Evolutionary conservation across 1,140 invertebrate genomes (phyloP), one percentile per base, ranked within the genome.

Genomic region (Manduca sexta): DNA sequence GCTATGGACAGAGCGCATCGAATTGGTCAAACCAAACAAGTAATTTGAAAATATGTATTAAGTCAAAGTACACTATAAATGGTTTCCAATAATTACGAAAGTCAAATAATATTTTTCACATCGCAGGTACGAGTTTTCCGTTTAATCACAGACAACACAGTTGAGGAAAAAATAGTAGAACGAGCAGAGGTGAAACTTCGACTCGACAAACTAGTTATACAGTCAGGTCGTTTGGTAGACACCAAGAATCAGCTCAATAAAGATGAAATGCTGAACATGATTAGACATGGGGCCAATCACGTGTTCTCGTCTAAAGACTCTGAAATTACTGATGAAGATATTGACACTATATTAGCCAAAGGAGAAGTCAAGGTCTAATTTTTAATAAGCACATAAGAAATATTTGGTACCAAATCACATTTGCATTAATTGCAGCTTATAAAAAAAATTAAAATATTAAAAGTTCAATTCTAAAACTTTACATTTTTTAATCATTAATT

Each of bases 131-230:
- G 91, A 50, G 94, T 97, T 7, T 95, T 95, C 74, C 89, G 98
- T 39, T 92, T 99, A 14, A 98, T 99, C 15, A 99, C 98, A 0
- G 98, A 99, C 66, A 99, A 99, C 69, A 99, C 98, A 0, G 97
- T 99, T 0, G 98, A 99, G 84, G 98, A 99, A 75, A 95, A 99
- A 82, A 99, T 99, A 60, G 97, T 99, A 2, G 98, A 99, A 84
- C 89, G 96, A 33, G 98, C 98, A 0, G 98, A 99, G 87, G 93
- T 99, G 8, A 99, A 99, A 72, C 86, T 99, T 3, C 90, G 95
- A 2, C 85, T 99, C 2, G 98, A 99, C 72, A 97, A 96, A 74
- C 86, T 99, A 52, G 98, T 99, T 14, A 99, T 99, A 48, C 98
- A 99, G 73, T 98, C 99, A 79, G 97, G 98, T 7, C 91, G 97